Evolutionary conservation across 2,888 invertebrate species (phyloP).

Genomic region (Lissonota sp.): DNA sequence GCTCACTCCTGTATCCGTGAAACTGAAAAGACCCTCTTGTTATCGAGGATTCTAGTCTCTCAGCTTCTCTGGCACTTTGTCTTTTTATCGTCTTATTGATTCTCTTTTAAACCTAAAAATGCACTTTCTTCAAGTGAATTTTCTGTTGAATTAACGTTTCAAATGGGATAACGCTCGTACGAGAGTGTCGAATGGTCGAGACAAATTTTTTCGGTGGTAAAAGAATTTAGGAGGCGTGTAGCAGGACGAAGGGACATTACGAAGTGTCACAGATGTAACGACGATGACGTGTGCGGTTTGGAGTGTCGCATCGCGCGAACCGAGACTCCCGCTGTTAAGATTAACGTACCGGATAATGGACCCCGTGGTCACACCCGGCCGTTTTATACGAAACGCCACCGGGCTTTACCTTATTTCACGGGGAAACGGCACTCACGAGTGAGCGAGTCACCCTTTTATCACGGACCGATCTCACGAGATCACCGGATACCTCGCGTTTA

Average conservation of each 20-base stretch:
- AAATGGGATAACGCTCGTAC: constrained; percentile 4
- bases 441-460: constrained; percentile 41
- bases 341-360: constrained; percentile 74
- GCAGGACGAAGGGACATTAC: constrained; percentile 52
- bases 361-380: constrained; percentile 45
- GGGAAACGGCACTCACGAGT: constrained; percentile 13
- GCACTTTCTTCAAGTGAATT: no score
- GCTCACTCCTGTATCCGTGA: neutral
- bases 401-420: constrained; percentile 26
- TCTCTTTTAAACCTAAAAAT: no score
- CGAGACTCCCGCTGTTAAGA: constrained; percentile 61
- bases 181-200: neutral
- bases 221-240: constrained; percentile 8
- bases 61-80: constrained; percentile 26
- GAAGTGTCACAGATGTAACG: constrained; percentile 60
- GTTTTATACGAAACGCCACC: constrained; percentile 12
- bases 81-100: neutral
- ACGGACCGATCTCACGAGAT: constrained; percentile 25
- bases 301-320: constrained; percentile 12
- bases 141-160: neutral
- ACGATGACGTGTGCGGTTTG: constrained; percentile 49
- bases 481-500: constrained; percentile 28
- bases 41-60: constrained; percentile 34
- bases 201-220: constrained; percentile 20
- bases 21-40: constrained; percentile 24